These are phyloP conservation scores for Axinella damicornis DNA, from an alignment of 37 sponge, comb jelly and placozoan genomes.

Conservation along the genomic window DNA sequence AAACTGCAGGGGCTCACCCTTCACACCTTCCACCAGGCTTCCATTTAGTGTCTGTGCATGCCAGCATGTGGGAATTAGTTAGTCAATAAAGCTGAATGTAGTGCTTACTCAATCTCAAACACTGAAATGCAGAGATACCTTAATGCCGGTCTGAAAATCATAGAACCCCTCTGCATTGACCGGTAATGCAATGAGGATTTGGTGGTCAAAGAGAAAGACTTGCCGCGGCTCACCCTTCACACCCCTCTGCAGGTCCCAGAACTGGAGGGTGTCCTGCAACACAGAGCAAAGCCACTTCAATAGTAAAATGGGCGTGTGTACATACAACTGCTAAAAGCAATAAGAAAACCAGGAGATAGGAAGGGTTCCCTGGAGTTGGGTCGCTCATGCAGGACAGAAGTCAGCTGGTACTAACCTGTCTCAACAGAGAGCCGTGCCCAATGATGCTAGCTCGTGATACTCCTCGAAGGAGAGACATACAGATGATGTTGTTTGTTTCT, in stretches of 20 bases:
- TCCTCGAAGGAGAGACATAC: constrained; percentile 56
- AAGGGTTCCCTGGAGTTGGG: too few species aligned
- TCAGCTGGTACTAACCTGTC: constrained; percentile 31
- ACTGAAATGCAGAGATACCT: too few species aligned
- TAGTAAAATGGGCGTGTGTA: too few species aligned
- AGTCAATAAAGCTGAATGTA: too few species aligned
- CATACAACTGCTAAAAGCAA: too few species aligned
- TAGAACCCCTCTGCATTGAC: constrained; percentile 54
- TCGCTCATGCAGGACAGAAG: not conserved
- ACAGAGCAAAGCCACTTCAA: not conserved
- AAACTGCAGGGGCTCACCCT: constrained; percentile 15
- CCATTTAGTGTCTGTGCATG: constrained; percentile 12
- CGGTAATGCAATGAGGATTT: constrained; percentile 38
- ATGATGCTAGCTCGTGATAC: constrained; percentile 25
- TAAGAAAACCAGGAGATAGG: too few species aligned
- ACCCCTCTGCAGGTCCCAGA: constrained; percentile 31
- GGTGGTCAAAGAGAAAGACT: constrained; percentile 71
- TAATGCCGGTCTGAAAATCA: constrained; percentile 41
- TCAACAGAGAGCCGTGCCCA: constrained; percentile 40
- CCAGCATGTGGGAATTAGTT: too few species aligned
- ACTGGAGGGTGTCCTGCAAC: constrained; percentile 29
- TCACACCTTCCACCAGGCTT: not conserved
- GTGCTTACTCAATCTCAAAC: too few species aligned
- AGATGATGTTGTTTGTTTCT: constrained; percentile 74
- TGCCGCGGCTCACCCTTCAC: constrained; percentile 31